Base-by-base conservation (phyloP, 2,888 invertebrate genomes). In the Netelia fuscicornis region DNA sequence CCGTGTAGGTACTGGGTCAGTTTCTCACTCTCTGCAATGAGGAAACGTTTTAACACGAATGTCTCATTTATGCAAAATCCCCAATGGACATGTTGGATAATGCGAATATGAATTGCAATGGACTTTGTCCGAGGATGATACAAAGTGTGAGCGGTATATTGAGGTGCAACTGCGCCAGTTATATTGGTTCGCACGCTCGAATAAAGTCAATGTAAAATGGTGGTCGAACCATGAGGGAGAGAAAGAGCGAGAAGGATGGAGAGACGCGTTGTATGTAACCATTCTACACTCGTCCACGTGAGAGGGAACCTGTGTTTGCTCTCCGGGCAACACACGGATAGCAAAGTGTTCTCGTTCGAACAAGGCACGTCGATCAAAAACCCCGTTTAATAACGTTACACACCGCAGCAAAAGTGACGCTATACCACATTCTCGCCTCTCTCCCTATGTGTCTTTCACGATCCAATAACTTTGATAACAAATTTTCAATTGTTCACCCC, bases 381-480 rank as follows among this genome's bases (percentile, higher is more conserved):
- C 25, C 30, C 67, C 54, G 62, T 81, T 84, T 75, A 81, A 81
- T 78, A 84, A 81, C 74, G 62, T 68, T n/a, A 23, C 20, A 20
- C 20, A 20, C 48, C 11, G 13, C 2, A 13, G 13, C 48, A 13
- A 48, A 48, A 48, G 48, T 13, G 48, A 48, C 13, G 13, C 2
- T 48, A 48, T 13, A 48, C 8, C 13, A 48, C 13, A 1, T 48
- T 48, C 11, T 48, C 48, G 13, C 48, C 48, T 48, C 13, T 48
- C 48, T 48, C 48, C n/a, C 23, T 17, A 6, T 44, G 25, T 58
- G 30, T 80, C 58, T 60, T 58, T 64, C 58, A 10, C 65, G 71
- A 80, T 67, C 76, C 76, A 84, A 81, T 77, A 81, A 84, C 71
- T 60, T 58, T 37, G 83, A 83, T 81, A 80, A 80, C 23, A 60